A percentile compares a stretch with the other conserved stretches of the same genome.
phyloP scores from a whole-genome alignment of 2,797 vertebrate genomes.

The Tokudaia tokunoshimensis region DNA sequence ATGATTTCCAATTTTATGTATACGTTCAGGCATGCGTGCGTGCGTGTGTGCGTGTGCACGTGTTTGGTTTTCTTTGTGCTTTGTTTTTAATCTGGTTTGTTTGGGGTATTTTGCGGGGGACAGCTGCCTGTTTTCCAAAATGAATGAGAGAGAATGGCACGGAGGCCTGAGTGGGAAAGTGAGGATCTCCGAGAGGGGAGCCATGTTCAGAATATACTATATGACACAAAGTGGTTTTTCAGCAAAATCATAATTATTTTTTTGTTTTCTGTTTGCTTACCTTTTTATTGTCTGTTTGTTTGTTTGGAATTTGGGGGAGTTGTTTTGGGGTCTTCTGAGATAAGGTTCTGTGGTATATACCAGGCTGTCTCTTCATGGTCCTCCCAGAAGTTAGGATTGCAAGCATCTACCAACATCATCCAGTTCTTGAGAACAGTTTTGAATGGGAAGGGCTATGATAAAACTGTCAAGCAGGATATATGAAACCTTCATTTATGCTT shows the following conservation, averaged over 20 bases:
- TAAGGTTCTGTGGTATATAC: background rate
- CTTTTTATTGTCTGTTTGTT: background rate
- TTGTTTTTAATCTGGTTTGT: background rate
- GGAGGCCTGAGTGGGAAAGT: no score
- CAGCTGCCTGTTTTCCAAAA: background rate
- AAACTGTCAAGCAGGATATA: constrained; percentile 49
- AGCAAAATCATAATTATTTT: background rate
- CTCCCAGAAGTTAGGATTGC: background rate
- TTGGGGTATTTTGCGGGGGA: no score
- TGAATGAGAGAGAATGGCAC: background rate
- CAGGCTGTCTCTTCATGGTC: background rate
- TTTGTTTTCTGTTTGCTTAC: background rate
- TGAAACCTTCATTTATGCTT: constrained; percentile 41
- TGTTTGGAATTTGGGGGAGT: background rate
- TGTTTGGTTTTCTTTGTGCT: background rate
- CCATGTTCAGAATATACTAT: background rate
- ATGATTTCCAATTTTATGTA: background rate
- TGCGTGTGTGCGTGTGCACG: no score
- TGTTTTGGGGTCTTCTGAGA: background rate
- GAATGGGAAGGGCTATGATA: background rate
- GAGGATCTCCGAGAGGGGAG: background rate
- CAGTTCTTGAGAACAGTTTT: constrained; percentile 21
- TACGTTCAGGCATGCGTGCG: background rate
- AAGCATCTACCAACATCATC: background rate
- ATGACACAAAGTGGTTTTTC: background rate